phyloP scores from a whole-genome alignment of 2,113 vertebrate genomes.

The Sylvilagus bachmani region DNA sequence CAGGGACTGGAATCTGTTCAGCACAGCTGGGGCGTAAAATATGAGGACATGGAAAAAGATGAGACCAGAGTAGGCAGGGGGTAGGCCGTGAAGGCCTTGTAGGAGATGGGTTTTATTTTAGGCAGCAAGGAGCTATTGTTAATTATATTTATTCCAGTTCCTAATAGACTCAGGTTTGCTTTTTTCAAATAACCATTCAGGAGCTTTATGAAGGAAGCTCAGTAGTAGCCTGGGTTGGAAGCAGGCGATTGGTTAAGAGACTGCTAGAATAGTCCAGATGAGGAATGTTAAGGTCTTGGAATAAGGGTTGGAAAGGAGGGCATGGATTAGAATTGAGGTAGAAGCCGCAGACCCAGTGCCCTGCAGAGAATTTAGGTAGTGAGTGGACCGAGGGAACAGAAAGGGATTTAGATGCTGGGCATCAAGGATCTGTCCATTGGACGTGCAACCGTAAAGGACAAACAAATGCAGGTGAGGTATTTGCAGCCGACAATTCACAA shows the following conservation, averaged over 20 bases:
- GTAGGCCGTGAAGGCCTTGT: background rate
- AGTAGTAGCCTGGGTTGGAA: background rate
- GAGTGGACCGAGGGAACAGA: background rate
- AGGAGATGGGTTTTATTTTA: background rate
- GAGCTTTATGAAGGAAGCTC: background rate
- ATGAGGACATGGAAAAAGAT: background rate
- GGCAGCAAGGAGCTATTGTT: background rate
- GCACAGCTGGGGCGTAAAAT: conserved; percentile 37
- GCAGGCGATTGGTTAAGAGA: background rate
- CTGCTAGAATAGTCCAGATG: background rate
- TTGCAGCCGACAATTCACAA: background rate
- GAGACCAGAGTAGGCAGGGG: background rate
- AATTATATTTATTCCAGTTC: conserved; percentile 37
- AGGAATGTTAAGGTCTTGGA: background rate
- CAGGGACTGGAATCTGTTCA: conserved; percentile 24
- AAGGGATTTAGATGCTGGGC: background rate
- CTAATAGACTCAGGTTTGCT: conserved; percentile 24
- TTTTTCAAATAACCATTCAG: conserved; percentile 15
- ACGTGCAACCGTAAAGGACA: conserved; percentile 91
- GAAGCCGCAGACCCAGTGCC: background rate
- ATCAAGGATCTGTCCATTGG: conserved; percentile 45
- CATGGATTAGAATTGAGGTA: background rate
- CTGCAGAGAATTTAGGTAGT: background rate
- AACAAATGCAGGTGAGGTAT: conserved; percentile 56
- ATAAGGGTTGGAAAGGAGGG: background rate